Conservation (phyloP, 2,888 invertebrate genomes). For the Heliconius charithonia region DNA sequence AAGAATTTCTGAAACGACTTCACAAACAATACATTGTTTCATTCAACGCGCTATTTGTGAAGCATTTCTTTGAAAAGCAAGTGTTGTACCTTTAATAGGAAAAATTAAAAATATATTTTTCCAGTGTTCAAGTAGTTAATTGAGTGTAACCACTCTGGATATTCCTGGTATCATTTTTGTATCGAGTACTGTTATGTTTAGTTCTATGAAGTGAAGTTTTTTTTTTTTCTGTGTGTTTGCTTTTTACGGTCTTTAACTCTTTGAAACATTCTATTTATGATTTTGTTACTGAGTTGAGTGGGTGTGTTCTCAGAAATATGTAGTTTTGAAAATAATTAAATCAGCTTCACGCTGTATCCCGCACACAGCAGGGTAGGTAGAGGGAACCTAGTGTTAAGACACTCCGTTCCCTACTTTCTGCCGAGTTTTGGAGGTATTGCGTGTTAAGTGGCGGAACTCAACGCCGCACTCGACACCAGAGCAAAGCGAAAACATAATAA, state of each 20-base stretch:
- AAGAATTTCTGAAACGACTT: conserved; percentile 19
- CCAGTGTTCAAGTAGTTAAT: not conserved
- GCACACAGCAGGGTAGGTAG: no score
- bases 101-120: conserved; percentile 28
- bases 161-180: not conserved
- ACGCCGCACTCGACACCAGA: no score
- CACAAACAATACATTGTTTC: conserved; percentile 23
- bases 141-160: not conserved
- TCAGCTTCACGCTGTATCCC: no score
- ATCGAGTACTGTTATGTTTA: not conserved
- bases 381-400: no score
- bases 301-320: not conserved
- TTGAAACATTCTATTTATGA: no score
- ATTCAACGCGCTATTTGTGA: conserved; percentile 5
- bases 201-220: not conserved
- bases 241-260: not conserved
- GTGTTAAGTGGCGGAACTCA: no score
- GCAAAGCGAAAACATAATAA: no score
- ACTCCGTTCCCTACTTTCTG: no score
- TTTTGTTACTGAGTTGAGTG: no score
- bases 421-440: no score
- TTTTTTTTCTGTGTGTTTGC: not conserved
- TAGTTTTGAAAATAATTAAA: no score
- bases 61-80: conserved; percentile 16
- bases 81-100: conserved; percentile 23